Conservation (phyloP, 2,888 invertebrate genomes). For the Chaitophorus viminalis region DNA sequence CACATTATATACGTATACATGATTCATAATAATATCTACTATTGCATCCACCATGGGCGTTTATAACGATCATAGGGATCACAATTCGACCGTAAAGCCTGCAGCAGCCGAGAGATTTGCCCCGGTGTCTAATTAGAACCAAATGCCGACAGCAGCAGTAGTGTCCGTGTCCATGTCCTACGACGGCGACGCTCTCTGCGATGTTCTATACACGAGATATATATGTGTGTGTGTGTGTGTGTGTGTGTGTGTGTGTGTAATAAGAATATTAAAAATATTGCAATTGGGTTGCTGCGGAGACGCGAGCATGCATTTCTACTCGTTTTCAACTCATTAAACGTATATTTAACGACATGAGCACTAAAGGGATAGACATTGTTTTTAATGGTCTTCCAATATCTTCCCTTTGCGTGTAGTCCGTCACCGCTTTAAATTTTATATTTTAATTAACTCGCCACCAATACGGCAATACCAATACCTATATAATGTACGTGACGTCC, state of each 20-base stretch:
- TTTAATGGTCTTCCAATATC: slow-evolving; percentile 59
- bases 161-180: not conserved
- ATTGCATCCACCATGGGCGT: not conserved
- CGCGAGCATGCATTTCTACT: not conserved
- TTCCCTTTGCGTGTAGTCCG: slow-evolving; percentile 17
- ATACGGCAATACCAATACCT: not conserved
- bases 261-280: not conserved
- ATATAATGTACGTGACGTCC: not conserved
- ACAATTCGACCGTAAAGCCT: slow-evolving; percentile 48
- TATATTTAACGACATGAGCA: slow-evolving; percentile 18
- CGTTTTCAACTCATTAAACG: slow-evolving; percentile 51
- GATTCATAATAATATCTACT: not conserved
- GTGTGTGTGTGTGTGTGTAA: not conserved
- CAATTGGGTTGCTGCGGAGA: no score
- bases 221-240: not conserved
- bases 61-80: not conserved
- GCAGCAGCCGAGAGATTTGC: not conserved
- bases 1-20: not conserved
- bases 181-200: not conserved
- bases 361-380: slow-evolving; percentile 27
- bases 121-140: slow-evolving; percentile 58
- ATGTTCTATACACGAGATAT: not conserved
- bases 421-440: slow-evolving; percentile 19
- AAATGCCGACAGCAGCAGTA: slow-evolving; percentile 24
- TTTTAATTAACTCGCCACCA: slow-evolving; percentile 29